Evolutionary conservation across 2,113 vertebrate genomes (phyloP), one percentile per base, ranked within the genome.

Genomic region (Microtus montanus): DNA sequence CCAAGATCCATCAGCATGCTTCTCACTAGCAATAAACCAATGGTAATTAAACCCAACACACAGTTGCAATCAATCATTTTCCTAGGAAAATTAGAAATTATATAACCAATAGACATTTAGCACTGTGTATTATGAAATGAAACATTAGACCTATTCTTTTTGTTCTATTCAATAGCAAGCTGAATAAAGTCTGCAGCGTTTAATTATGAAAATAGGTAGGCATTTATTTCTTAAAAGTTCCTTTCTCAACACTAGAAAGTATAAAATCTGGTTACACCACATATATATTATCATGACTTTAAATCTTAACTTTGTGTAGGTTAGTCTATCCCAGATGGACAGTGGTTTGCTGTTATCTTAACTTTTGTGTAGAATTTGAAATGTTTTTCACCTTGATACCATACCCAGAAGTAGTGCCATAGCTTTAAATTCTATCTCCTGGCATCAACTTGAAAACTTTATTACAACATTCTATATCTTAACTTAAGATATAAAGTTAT

Each of bases 41-140:
- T 68, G 8, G 3, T 44, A 89, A 63, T 78, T 93, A 89, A 52
- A 35, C 79, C 47, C 38, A 89, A 8, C 28, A 68, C 33, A 49
- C 33, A 68, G 10, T 38, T 80, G 38, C 33, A n/a, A 89, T 86
- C 71, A 95, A 93, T 82, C 47, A 92, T 58, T 82, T 8, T 93
- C 12, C 14, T 63, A 52, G 7, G 8, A 89, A 80, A 89, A n/a
- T 68, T 75, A 70, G 14, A 85, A 80, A 93, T 61, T 93, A 33
- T 70, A 68, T 49, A 58, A 63, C 8, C 15, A 75, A 24, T 80
- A 80, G 20, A 54, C 2, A 68, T 54, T 85, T 10, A 61, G 13
- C 38, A 49, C 1, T 49, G 11, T 58, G 4, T 58, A 66, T 30
- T 95, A 13, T 13, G 74, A 70, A 80, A 1, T 26, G 12, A 71